Evolutionary conservation across 1,140 invertebrate species (phyloP).

Genomic region (Sycobia sp.): DNA sequence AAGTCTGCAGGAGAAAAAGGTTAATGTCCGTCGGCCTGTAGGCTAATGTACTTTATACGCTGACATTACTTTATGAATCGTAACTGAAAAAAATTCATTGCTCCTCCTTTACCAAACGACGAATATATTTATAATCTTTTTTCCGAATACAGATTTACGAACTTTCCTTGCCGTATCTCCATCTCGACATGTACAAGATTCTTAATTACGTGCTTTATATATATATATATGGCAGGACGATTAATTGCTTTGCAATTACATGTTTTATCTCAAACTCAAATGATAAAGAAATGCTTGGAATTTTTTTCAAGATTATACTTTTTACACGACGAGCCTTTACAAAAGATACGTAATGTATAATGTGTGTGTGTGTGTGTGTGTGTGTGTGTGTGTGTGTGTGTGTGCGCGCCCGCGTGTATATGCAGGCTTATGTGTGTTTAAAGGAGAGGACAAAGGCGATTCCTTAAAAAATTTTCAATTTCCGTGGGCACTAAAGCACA

Average conservation of each 20-base stretch:
- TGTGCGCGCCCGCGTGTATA: no score
- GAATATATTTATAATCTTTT: conserved; percentile 1
- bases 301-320: no score
- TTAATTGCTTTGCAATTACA: not conserved
- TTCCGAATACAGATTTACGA: conserved; percentile 32
- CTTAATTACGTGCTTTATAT: not conserved
- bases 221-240: not conserved
- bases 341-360: no score
- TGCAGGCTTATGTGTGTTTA: no score
- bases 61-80: conserved; percentile 13
- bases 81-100: conserved; percentile 1
- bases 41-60: not conserved
- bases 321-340: no score
- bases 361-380: no score
- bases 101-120: not conserved
- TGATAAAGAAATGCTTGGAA: no score
- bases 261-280: not conserved
- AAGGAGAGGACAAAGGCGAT: no score
- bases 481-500: no score
- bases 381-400: no score
- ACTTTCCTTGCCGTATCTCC: not conserved
- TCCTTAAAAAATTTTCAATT: no score
- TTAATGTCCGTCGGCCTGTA: not conserved
- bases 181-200: not conserved
- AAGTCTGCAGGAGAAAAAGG: not conserved